Conservation (phyloP, 2,888 invertebrate genomes). For the Timandra comae region DNA sequence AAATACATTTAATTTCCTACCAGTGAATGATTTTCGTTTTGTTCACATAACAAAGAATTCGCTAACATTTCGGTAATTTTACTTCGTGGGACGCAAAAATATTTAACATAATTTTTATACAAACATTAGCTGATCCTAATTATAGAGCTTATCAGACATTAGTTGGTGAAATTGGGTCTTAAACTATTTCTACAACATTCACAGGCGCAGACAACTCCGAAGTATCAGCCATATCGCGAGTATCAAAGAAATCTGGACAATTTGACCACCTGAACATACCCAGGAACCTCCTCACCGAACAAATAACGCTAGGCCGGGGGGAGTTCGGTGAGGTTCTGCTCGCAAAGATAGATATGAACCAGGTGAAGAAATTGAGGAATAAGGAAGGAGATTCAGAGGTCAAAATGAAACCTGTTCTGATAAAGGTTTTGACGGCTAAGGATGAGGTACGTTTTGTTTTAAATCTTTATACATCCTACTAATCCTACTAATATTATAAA, state of each 20-base stretch:
- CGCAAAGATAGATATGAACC: constrained; percentile 77
- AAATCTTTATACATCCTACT: no score
- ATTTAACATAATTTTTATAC: no score
- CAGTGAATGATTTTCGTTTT: no score
- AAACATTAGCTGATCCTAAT: no score
- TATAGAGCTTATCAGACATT: no score
- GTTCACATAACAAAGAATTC: no score
- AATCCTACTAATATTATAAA: no score
- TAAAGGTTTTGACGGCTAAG: constrained; percentile 86
- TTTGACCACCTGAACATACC: constrained; percentile 88
- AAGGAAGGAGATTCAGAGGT: constrained; percentile 48
- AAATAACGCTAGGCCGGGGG: constrained; percentile 86
- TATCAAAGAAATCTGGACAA: constrained; percentile 69
- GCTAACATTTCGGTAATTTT: no score
- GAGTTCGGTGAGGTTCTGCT: constrained; percentile 94
- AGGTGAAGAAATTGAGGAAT: constrained; percentile 50
- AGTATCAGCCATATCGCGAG: constrained; percentile 55
- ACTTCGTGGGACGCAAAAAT: no score
- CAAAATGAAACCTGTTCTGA: constrained; percentile 65
- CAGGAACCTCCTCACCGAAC: constrained; percentile 82
- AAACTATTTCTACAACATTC: not conserved
- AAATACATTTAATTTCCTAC: no score
- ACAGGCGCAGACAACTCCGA: constrained; percentile 66
- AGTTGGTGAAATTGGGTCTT: not conserved
- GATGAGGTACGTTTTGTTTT: constrained; percentile 76